phyloP scores from a whole-genome alignment of 2,888 invertebrate genomes.

The Antheraea yamamai region DNA sequence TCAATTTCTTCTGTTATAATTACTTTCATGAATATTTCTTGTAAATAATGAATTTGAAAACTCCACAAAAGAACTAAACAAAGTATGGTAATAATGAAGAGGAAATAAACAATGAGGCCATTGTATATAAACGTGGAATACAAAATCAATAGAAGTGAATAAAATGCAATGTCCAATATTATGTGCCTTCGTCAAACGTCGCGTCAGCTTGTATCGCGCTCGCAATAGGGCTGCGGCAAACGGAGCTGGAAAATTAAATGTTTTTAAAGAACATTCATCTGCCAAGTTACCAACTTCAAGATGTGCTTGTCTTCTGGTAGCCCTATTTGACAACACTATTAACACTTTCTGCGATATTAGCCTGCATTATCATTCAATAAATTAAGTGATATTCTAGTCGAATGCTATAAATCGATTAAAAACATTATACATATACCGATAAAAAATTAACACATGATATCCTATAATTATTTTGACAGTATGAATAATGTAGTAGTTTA shows the following conservation, averaged over 20 bases:
- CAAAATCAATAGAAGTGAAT: conserved; percentile 16
- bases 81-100: neutral
- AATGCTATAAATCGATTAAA: too few species aligned
- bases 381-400: too few species aligned
- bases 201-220: neutral
- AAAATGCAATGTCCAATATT: conserved; percentile 12
- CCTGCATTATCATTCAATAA: too few species aligned
- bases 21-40: neutral
- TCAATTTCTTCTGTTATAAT: neutral
- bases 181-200: neutral
- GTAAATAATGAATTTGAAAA: neutral
- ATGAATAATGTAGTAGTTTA: too few species aligned
- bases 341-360: too few species aligned
- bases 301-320: too few species aligned
- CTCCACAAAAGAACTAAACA: too few species aligned
- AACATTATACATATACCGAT: too few species aligned
- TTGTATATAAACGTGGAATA: neutral
- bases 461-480: too few species aligned
- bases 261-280: neutral
- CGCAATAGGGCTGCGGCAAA: neutral
- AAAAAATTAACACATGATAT: too few species aligned
- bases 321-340: too few species aligned
- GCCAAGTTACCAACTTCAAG: too few species aligned
- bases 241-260: neutral
- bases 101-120: neutral